Evolutionary conservation across 2,888 invertebrate genomes (phyloP).

Genomic region (Sthenelais limicola): DNA sequence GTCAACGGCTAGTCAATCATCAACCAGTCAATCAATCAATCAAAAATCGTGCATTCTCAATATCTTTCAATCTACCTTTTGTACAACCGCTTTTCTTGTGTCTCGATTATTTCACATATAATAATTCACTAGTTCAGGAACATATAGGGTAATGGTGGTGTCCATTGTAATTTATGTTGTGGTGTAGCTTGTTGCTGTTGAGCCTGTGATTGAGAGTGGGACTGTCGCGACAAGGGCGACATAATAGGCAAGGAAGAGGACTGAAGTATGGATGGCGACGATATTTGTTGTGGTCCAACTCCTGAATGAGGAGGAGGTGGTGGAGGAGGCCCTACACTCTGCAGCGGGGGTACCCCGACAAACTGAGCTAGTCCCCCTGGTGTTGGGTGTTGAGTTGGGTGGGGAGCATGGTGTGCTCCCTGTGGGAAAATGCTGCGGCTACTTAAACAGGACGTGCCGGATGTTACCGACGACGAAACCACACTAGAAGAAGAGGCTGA

Average conservation of each 20-base stretch:
- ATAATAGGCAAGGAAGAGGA: constrained; percentile 16
- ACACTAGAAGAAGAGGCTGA: background rate
- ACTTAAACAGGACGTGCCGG: constrained; percentile 27
- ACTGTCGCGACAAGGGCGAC: constrained; percentile 5
- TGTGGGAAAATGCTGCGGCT: constrained; percentile 23
- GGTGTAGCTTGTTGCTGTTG: background rate
- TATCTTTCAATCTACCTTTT: too few species aligned
- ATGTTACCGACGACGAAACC: background rate
- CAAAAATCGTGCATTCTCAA: too few species aligned
- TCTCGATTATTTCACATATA: too few species aligned
- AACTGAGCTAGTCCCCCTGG: background rate
- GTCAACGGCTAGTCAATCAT: too few species aligned
- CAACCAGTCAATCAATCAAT: too few species aligned
- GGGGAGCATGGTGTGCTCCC: too few species aligned
- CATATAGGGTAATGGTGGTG: constrained; percentile 30
- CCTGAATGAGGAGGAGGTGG: constrained; percentile 8
- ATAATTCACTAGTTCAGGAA: constrained; percentile 10
- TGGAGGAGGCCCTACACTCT: constrained; percentile 38
- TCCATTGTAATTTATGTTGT: constrained; percentile 24
- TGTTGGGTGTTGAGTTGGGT: background rate
- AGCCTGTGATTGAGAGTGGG: background rate
- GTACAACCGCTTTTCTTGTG: too few species aligned
- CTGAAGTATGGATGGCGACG: constrained; percentile 34
- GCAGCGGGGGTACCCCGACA: background rate
- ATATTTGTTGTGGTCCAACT: constrained; percentile 19